These are phyloP conservation scores for Nemotelus nigrinus DNA, from an alignment of 2,888 invertebrate genomes.

Conservation along the genomic window DNA sequence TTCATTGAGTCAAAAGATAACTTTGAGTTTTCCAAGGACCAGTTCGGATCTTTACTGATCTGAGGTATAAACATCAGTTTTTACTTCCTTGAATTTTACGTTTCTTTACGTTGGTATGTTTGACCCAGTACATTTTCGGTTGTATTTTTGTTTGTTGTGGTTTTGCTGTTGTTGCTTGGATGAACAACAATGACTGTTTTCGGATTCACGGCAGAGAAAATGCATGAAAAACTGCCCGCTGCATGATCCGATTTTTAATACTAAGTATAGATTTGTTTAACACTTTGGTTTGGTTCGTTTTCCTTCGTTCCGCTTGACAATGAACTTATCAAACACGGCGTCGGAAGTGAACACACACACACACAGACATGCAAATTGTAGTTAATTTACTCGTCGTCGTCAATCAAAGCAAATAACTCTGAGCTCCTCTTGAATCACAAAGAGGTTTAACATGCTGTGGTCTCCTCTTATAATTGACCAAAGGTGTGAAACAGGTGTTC, in stretches of 20 bases:
- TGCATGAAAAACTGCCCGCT: constrained; percentile 35
- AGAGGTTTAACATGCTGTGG: too few relatives aligned
- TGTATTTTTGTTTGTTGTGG: constrained; percentile 6
- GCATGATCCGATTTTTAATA: constrained; percentile 10
- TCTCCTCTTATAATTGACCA: too few relatives aligned
- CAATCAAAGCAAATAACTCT: too few relatives aligned
- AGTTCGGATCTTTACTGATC: not conserved
- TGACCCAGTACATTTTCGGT: constrained; percentile 8
- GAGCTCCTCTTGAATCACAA: too few relatives aligned
- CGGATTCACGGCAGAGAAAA: not conserved
- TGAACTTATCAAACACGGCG: not conserved
- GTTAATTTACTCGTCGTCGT: too few relatives aligned
- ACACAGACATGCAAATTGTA: not conserved
- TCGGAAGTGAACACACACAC: not conserved
- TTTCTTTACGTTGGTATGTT: constrained; percentile 2
- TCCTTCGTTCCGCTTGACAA: too few relatives aligned
- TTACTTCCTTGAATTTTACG: not conserved
- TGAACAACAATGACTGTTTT: not conserved
- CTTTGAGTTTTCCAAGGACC: not conserved
- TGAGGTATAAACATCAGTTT: constrained; percentile 21
- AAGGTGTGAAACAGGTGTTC: too few relatives aligned
- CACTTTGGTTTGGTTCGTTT: too few relatives aligned
- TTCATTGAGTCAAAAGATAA: not conserved
- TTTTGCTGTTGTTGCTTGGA: not conserved
- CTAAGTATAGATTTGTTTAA: not conserved